Evolutionary conservation across 92 coral and sea anemone species (phyloP), one percentile per base, ranked within the genome.

Genomic region (Porites cylindrica): DNA sequence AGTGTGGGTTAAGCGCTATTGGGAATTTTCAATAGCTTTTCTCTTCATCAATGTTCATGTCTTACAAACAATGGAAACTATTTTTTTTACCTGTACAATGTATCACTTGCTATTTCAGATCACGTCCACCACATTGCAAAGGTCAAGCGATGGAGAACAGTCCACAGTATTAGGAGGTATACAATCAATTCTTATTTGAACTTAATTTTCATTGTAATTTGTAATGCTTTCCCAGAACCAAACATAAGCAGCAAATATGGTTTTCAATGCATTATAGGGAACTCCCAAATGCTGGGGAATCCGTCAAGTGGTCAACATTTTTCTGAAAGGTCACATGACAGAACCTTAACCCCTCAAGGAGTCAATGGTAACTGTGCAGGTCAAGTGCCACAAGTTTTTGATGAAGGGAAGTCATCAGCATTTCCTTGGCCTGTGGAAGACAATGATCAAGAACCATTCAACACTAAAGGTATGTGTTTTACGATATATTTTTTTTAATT

Each of bases 291-390:
- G 26, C 32, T 70, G 2, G 43, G 26, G 26, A 66, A 67, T 58
- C 10, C 18, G 8, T 51, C 66, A 68, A 23, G 66, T 32, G 76
- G 66, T 9, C 80, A 62, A 26, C 47, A 21, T 74, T 24, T 13
- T 6, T 16, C 18, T 47, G 81, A 74, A 43, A 16, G 10, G 10
- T 16, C 64, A 3, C 53, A 60, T 10, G 81, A 83, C 32, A 83
- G 26, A 74, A 87, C 96, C 63, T 86, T 93, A 71, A 95, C 98
- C 3, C 98, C 98, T 1, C 91, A 91, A 0, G 85, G 93, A 78
- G 65, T 90, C 0, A 70, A 21, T 32, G 84, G n/a, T 51, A 89
- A 90, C 20, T 26, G 80, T 21, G 66, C 81, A 4, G 1, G 52
- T 21, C 61, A 83, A 21, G 53, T 56, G 19, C 76, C 81, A 3